Conservation (phyloP, 2,113 vertebrate species). For the Myotis davidii region DNA sequence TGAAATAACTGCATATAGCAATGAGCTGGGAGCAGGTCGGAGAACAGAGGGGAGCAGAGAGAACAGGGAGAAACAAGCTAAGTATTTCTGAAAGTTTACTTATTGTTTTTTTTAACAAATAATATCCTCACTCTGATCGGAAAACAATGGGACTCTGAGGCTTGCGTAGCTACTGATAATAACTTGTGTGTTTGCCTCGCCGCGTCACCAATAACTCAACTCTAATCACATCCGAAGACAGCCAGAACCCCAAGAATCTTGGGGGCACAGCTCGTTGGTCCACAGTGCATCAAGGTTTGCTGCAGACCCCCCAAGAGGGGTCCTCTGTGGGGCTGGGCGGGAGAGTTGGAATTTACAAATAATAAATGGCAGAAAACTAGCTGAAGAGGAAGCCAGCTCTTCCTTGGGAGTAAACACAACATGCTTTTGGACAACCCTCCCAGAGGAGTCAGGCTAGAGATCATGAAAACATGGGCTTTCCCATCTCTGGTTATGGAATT, state of each 20-base stretch:
- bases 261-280: not conserved
- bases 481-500: not conserved
- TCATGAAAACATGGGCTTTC: not conserved
- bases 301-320: not conserved
- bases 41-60: not conserved
- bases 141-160: constrained; percentile 56
- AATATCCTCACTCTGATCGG: constrained; percentile 25
- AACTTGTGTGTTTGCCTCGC: constrained; percentile 32
- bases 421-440: not conserved
- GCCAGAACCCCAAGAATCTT: not conserved
- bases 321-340: not conserved
- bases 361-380: constrained; percentile 54
- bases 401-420: constrained; percentile 11
- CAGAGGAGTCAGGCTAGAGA: not conserved
- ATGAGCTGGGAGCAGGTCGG: not conserved
- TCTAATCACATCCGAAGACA: not conserved
- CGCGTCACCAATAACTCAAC: not conserved
- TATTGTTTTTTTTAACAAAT: not conserved
- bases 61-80: not conserved
- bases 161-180: constrained; percentile 52
- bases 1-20: not conserved
- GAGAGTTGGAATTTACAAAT: constrained; percentile 40
- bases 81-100: not conserved
- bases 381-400: constrained; percentile 24
- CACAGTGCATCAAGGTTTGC: not conserved